These are phyloP conservation scores for Drosophila repletoides DNA, from an alignment of 1,140 invertebrate genomes.

Conservation along the genomic window DNA sequence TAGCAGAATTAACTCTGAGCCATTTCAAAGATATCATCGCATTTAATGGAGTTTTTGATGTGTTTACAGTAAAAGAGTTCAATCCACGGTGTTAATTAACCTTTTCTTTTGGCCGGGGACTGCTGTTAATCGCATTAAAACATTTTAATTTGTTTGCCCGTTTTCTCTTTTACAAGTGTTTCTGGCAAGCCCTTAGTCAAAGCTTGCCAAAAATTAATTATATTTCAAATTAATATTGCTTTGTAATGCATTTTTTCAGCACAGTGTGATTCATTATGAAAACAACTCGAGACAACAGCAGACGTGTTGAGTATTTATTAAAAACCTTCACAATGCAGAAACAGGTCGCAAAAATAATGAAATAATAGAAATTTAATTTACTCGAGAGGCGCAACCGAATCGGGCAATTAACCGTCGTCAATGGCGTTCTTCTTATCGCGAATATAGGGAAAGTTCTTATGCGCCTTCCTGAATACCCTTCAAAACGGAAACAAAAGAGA, in stretches of 20 bases:
- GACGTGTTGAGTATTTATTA: neutral
- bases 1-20: too few relatives aligned
- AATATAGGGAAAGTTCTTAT: neutral
- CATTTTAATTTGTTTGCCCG: conserved; percentile 1
- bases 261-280: conserved; percentile 5
- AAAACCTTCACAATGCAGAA: neutral
- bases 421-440: neutral
- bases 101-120: neutral
- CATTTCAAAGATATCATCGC: too few relatives aligned
- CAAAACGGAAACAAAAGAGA: neutral
- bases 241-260: neutral
- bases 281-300: neutral
- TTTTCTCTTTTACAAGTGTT: conserved; percentile 13
- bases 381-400: neutral
- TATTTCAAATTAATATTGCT: conserved; percentile 10
- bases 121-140: neutral
- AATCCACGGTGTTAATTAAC: neutral
- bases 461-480: too few relatives aligned
- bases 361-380: neutral
- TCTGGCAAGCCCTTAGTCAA: neutral
- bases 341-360: conserved; percentile 5
- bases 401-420: neutral
- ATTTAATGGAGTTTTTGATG: too few relatives aligned
- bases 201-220: conserved; percentile 36
- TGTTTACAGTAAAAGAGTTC: neutral